Evolutionary conservation across 2,797 vertebrate species (phyloP), one percentile per base, ranked within the genome.

Genomic region (Lagodon rhomboides): DNA sequence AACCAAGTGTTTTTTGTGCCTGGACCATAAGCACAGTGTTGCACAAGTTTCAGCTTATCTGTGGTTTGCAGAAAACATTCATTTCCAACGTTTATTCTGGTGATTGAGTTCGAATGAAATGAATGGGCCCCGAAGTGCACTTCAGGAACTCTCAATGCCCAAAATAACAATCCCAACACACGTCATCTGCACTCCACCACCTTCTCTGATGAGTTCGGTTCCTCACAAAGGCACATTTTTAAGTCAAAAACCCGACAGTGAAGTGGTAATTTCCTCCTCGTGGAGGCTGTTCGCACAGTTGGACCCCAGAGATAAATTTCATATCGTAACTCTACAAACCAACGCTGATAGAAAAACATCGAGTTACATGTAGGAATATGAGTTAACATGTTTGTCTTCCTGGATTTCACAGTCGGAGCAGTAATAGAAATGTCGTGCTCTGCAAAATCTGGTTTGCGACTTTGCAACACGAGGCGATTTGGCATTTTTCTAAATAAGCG

Each of bases 401-500:
- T 55, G 72, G 66, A 69, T 79, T 83, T 79, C 67, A 69, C 30
- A 62, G 47, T 3, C 17, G 25, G 46, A 51, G 69, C 75, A 66
- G 67, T 49, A 27, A 83, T 50, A 25, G 56, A 76, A 77, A 83
- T 44, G 41, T 51, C 20, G 41, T 54, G 54, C 67, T 67, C 73
- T 58, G 43, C 25, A 65, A 72, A 78, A 85, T 83, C 79, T 74
- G 71, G 34, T 80, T 73, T 82, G 64, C 66, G 79, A 74, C 83
- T 88, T 86, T 54, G 38, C 60, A 80, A 71, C 73, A 65, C 20
- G 34, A 82, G 47, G 74, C 64, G 43, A 82, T 83, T 83, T 86
- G 84, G 74, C 73, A 13, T 87, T 90, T 85, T 63, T 74, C 56
- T 34, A 76, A 88, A 87, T 61, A 74, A 71, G 61, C 55, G 13